These are phyloP conservation scores for Hylyphantes graminicola DNA, from an alignment of 1,140 invertebrate species.

Conservation along the genomic window DNA sequence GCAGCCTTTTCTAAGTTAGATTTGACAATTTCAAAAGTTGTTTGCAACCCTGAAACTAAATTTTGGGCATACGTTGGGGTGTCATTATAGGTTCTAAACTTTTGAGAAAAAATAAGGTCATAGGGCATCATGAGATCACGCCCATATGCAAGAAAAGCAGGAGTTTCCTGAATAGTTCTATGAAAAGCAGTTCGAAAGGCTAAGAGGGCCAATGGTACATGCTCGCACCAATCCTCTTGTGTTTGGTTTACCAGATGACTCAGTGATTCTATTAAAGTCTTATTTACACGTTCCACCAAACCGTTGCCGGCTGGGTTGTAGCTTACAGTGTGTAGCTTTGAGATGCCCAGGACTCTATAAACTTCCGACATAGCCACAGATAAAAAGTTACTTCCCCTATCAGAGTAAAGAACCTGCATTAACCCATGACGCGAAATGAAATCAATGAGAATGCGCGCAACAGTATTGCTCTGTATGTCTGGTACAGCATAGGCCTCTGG, in stretches of 20 bases:
- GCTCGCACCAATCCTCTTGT: conserved; percentile 13
- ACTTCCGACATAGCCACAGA: background rate
- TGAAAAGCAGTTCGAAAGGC: background rate
- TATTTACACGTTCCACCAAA: conserved; percentile 1
- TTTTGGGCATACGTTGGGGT: background rate
- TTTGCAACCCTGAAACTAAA: background rate
- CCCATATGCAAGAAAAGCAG: background rate
- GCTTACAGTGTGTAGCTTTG: background rate
- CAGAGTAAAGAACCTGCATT: background rate
- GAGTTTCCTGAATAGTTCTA: background rate
- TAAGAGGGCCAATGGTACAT: background rate
- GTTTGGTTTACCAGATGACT: background rate
- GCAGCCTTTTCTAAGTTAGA: background rate
- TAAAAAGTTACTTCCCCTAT: background rate
- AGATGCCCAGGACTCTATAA: background rate
- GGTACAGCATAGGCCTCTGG: background rate
- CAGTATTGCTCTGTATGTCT: background rate
- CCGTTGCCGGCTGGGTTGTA: conserved; percentile 26
- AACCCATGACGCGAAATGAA: conserved; percentile 1
- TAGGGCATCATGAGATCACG: background rate
- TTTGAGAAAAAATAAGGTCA: background rate
- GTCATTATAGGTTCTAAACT: background rate
- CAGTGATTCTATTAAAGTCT: conserved; percentile 11
- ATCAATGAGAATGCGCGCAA: background rate
- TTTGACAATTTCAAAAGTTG: background rate